Evolutionary conservation across 2,888 invertebrate genomes (phyloP), one percentile per base, ranked within the genome.

Genomic region (Pollenia amentaria): DNA sequence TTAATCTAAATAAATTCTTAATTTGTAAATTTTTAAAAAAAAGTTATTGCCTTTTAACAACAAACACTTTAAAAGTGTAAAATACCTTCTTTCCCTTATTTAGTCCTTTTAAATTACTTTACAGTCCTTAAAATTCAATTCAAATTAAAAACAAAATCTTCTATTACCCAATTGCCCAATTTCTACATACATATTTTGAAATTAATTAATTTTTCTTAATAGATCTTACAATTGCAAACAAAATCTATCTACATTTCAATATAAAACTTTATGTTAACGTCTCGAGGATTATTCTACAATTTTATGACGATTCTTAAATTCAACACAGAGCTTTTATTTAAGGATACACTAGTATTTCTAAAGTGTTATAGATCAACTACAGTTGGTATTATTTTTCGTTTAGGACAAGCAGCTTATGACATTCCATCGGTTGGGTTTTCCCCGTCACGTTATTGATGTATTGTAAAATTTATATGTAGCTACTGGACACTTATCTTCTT

Each of bases 401-500:
- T n/a, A 70, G 8, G 2, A 51, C n/a, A 70, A 67, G 46, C 12
- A 51, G 18, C 16, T 57, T 55, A 55, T 60, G 48, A 57, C 21
- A 57, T 8, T 18, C 40, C 29, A 53, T 55, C 46, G 21, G 46
- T 14, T 14, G 3, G 21, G 38, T 2, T 12, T 14, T 16, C 4
- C 40, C 8, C 6, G 7, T 8, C 11, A 11, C 14, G 16, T 6
- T 80, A 55, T 80, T 55, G 51, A 75, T 75, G 57, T 21, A 73
- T 75, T 55, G 73, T 51, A 21, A 38, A 73, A 65, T 48, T 48
- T 57, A 55, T 77, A n/a, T n/a, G n/a, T n/a, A n/a, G 72, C 83
- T 57, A 65, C 57, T 77, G 77, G 83, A 72, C 46, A 83, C 77
- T 83, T 70, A 72, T 77, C n/a, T 65, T 48, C 62, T 55, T 77